Evolutionary conservation across 2,113 vertebrate species (phyloP).

Genomic region (Pavo muticus): DNA sequence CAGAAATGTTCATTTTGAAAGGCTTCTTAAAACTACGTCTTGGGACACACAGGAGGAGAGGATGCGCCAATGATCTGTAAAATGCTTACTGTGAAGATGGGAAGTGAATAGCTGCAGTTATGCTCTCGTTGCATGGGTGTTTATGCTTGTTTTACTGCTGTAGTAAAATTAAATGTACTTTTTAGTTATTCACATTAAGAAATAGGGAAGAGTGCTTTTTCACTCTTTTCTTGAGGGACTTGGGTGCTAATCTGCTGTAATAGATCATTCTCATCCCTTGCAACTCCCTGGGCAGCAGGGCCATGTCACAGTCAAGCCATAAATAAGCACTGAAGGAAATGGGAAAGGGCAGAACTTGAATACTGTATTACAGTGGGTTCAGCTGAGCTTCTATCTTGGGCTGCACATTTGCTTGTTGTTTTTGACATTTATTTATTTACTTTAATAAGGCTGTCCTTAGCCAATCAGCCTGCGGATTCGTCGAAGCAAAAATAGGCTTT

Average conservation of each 20-base stretch:
- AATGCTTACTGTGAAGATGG: conserved; percentile 27
- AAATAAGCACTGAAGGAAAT: background rate
- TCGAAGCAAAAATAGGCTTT: background rate
- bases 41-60: conserved; percentile 34
- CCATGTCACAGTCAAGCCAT: background rate
- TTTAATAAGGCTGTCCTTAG: conserved; percentile 4
- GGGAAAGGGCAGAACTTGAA: background rate
- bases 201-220: background rate
- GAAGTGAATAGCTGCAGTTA: background rate
- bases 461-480: background rate
- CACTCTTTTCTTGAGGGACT: background rate
- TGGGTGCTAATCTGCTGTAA: background rate
- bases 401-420: conserved; percentile 11
- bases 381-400: conserved; percentile 4
- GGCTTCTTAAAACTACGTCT: conserved; percentile 46
- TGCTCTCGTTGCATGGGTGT: background rate
- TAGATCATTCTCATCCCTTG: background rate
- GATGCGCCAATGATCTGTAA: conserved; percentile 47
- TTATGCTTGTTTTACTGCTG: background rate
- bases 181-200: background rate
- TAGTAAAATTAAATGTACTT: background rate
- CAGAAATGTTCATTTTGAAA: conserved; percentile 61
- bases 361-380: background rate
- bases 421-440: background rate
- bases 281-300: background rate